phyloP scores from a whole-genome alignment of 2,113 vertebrate species.

The Anolis sagrei region DNA sequence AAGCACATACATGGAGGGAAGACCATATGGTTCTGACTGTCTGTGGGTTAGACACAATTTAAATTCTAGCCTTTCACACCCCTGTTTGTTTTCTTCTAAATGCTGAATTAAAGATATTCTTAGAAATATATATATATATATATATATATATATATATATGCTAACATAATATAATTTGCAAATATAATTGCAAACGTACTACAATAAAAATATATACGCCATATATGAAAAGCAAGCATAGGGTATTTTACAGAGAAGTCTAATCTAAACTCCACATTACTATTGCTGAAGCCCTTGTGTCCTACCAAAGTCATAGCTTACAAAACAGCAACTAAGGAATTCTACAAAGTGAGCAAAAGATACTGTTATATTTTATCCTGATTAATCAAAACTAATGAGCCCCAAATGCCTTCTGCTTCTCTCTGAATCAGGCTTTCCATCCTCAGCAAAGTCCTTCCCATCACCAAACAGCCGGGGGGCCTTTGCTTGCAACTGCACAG shows the following conservation, averaged over 20 bases:
- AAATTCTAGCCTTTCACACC: too few species aligned
- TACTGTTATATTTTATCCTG: constrained; percentile 31
- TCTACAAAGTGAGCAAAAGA: constrained; percentile 31
- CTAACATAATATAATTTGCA: background rate
- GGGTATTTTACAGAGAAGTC: background rate
- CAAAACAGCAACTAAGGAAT: constrained; percentile 1
- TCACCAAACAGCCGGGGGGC: constrained; percentile 41
- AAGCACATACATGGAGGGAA: too few species aligned
- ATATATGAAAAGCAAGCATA: background rate
- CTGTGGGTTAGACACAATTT: too few species aligned
- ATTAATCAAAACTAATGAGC: constrained; percentile 66
- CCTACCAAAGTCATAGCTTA: background rate
- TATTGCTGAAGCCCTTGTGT: background rate
- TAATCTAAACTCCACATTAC: background rate
- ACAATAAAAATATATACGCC: background rate
- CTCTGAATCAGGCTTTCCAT: constrained; percentile 37
- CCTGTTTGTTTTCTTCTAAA: too few species aligned
- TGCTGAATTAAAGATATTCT: background rate
- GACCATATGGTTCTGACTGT: background rate
- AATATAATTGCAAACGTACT: background rate
- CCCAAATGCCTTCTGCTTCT: constrained; percentile 43
- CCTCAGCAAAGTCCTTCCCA: constrained; percentile 51
- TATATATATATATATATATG: background rate
- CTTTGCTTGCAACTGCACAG: constrained; percentile 25
- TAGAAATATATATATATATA: background rate